Evolutionary conservation across 2,797 vertebrate species (phyloP), one percentile per base, ranked within the genome.

Genomic region (Danio albolineatus): DNA sequence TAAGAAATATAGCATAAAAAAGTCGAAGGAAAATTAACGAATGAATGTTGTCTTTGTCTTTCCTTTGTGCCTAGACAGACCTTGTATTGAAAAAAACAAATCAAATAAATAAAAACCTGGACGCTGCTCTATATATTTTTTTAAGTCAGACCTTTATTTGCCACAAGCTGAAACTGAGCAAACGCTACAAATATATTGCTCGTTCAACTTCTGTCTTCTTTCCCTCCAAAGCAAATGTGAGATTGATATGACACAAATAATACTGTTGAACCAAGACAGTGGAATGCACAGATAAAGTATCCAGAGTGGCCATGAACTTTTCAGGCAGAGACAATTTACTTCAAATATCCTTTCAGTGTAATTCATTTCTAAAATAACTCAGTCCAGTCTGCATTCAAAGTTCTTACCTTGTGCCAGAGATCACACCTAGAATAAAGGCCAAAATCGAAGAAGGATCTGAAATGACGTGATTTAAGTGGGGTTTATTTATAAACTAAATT

Each of bases 121-220:
- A 73, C 69, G 51, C 76, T 57, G 69, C 41, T 74, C 28, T 51
- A n/a, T n/a, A n/a, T n/a, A 46, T 48, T 7, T 46, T 41, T 84
- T 73, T 73, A 76, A 70, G 76, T 51, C 41, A 51, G 54, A 39
- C 54, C n/a, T 78, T 78, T 2, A 59, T 62, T 61, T 64, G 14
- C 19, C 71, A 61, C 85, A 36, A 62, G 21, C 43, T 61, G 57
- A 48, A 57, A 53, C 70, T 62, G 48, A 60, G 66, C 65, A 61
- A 72, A 62, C 36, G 44, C 81, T 76, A 80, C 80, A 84, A 81
- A 81, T 76, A 13, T 71, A 70, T 77, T 73, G 48, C 67, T 88
- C 78, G 76, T 86, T 84, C 85, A 73, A 86, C n/a, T n/a, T n/a
- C 82, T 86, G 61, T 76, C 51, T 84, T 78, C 82, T 51, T 56